A percentile compares a stretch with the other conserved stretches of the same genome.
These are phyloP conservation scores for Tangara arthus DNA, from an alignment of 2,797 vertebrate genomes.

Conservation along the genomic window DNA sequence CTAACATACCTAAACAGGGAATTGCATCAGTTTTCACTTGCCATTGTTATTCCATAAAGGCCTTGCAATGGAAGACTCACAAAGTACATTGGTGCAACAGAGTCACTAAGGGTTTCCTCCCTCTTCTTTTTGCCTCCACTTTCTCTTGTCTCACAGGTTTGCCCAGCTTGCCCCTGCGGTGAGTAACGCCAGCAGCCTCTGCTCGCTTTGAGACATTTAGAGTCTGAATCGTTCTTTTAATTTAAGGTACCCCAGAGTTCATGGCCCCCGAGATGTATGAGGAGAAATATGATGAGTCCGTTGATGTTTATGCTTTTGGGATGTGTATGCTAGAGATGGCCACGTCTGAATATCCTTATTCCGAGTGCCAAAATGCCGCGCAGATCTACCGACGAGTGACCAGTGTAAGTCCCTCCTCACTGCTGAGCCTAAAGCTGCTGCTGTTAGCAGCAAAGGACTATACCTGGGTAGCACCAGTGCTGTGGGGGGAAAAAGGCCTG, in stretches of 20 bases:
- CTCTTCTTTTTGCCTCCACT: slow-evolving; percentile 78
- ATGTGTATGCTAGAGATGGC: slow-evolving; percentile 99
- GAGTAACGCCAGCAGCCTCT: slow-evolving; percentile 74
- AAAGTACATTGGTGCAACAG: slow-evolving; percentile 77
- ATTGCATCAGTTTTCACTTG: background rate
- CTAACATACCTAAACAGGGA: background rate
- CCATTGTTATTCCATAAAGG: slow-evolving; percentile 65
- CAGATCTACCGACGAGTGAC: slow-evolving; percentile 99
- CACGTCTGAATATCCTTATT: slow-evolving; percentile 98
- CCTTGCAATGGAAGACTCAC: slow-evolving; percentile 90
- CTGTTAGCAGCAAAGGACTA: background rate
- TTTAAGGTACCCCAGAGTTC: slow-evolving; percentile 99
- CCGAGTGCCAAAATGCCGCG: slow-evolving; percentile 98
- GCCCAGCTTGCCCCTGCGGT: slow-evolving; percentile 59
- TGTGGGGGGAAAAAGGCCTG: background rate
- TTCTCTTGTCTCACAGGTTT: slow-evolving; percentile 74
- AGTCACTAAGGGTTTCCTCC: slow-evolving; percentile 88
- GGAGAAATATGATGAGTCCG: slow-evolving; percentile 98
- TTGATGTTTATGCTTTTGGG: slow-evolving; percentile 98
- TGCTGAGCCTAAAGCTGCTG: slow-evolving; percentile 7
- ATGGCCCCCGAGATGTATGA: slow-evolving; percentile 99
- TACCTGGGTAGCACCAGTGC: background rate
- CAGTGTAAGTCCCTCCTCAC: slow-evolving; percentile 88
- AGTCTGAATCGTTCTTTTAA: slow-evolving; percentile 99
- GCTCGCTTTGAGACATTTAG: slow-evolving; percentile 83